Evolutionary conservation across 2,797 vertebrate genomes (phyloP), one percentile per base, ranked within the genome.

Genomic region (Cirrhinus mrigala): DNA sequence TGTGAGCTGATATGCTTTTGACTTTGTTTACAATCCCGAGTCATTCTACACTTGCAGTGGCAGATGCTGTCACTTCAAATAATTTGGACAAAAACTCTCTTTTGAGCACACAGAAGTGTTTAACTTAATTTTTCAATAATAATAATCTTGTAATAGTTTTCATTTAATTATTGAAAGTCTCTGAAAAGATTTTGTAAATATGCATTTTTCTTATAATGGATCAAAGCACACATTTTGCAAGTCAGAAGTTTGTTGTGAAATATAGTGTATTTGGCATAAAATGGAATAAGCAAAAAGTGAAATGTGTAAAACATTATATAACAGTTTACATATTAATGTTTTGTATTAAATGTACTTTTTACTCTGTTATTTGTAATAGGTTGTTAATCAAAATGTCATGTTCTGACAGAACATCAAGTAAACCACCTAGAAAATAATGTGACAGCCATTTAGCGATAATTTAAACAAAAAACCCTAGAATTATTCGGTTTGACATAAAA

Each of bases 21-120:
- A 50, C 56, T 20, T 76, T 83, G 81, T 83, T 83, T 66, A 83
- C 46, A 75, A 66, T 37, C 58, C 27, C 3, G 2, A 20, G 7
- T n/a, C 44, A 48, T 50, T 60, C 24, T 62, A 22, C 22, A 69
- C 44, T 54, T 40, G 8, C 66, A 56, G n/a, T 56, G n/a, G 37
- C 37, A 58, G 52, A 82, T 71, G 52, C 40, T 29, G 7, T 18
- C 33, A 18, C 33, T 54, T 20, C 4, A 1, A 81, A 18, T 40
- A 14, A 20, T 66, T 29, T 27, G 2, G n/a, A 58, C 37, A 77
- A 62, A 40, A 29, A 18, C 70, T 50, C 46, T 9, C 7, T 18
- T 73, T 27, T 50, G n/a, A 29, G 16, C 5, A 22, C 50, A 56
- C 3, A 33, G 6, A 56, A 11, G 6, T 24, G 15, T 24, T 46